Evolutionary conservation across 2,888 invertebrate species (phyloP), one percentile per base, ranked within the genome.

Genomic region (Antitype chi): DNA sequence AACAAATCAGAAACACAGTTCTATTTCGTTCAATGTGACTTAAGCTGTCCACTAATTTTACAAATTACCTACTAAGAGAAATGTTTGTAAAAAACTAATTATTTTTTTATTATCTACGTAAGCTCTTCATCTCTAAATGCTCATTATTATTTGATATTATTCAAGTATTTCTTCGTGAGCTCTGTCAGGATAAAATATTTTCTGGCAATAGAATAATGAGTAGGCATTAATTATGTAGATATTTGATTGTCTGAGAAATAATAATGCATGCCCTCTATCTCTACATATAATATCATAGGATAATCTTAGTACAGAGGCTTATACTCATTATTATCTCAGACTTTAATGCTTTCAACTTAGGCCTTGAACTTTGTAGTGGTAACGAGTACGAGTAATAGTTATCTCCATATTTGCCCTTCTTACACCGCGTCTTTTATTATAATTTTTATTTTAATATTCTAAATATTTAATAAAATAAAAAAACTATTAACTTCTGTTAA

Each of bases 91-190:
- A 59, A 57, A 64, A 63, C 43, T 47, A 62, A 9, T 55, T 49
- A 47, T 52, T 49, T 52, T 75, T 25, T 60, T 55, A 59, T n/a
- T 69, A 57, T 55, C 13, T 28, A 52, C 17, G 68, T 60, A 63
- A 75, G 68, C 82, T 67, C 25, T 73, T 74, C 52, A 79, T 81
- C 63, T 74, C 20, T 11, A 47, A 81, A 81, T 81, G 13, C 25
- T 81, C 52, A 69, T 81, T 75, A 81, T 57, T 47, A 81, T 82
- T 75, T 81, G 11, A 74, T 79, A 59, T 60, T 49, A 82, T 60
- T 60, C 76, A 49, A 82, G 49, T 43, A 81, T 64, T 69, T 62
- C 74, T 55, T 70, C 60, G 55, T 66, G 55, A 75, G 69, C 28
- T 60, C 17, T 70, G 20, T 47, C 28, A 52, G n/a, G 25, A 68